Conservation (phyloP, 2,797 vertebrate genomes). For the Myoxocephalus aenaeus region DNA sequence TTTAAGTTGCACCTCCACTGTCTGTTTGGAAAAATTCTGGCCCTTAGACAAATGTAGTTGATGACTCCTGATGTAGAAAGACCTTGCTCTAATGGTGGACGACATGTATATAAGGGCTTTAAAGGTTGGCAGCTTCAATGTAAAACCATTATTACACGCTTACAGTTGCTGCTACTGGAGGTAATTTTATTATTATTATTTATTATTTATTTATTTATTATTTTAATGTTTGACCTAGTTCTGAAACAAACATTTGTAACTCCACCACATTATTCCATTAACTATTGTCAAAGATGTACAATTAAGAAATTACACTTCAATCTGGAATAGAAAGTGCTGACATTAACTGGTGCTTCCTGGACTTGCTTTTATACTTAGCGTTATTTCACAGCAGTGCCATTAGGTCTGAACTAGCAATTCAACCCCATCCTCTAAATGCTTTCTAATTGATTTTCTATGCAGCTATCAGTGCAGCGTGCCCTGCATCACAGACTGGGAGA, state of each 20-base stretch:
- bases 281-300: neutral
- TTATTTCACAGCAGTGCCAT: neutral
- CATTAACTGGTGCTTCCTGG: neutral
- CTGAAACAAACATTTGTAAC: neutral
- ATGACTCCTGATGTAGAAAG: neutral
- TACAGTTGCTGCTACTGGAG: neutral
- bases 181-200: too few species aligned
- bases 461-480: conserved; percentile 8
- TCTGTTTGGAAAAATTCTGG: too few species aligned
- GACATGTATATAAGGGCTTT: neutral
- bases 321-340: neutral
- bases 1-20: too few species aligned
- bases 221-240: too few species aligned
- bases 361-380: neutral
- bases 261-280: neutral
- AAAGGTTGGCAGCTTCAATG: neutral
- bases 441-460: conserved; percentile 37
- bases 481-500: conserved; percentile 11
- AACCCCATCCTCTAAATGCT: conserved; percentile 24
- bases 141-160: neutral
- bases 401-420: conserved; percentile 22
- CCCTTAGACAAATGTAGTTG: too few species aligned
- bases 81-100: neutral
- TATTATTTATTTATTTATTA: too few species aligned
- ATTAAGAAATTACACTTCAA: neutral